phyloP scores from a whole-genome alignment of 2,113 vertebrate species.

The Xyrauchen texanus region DNA sequence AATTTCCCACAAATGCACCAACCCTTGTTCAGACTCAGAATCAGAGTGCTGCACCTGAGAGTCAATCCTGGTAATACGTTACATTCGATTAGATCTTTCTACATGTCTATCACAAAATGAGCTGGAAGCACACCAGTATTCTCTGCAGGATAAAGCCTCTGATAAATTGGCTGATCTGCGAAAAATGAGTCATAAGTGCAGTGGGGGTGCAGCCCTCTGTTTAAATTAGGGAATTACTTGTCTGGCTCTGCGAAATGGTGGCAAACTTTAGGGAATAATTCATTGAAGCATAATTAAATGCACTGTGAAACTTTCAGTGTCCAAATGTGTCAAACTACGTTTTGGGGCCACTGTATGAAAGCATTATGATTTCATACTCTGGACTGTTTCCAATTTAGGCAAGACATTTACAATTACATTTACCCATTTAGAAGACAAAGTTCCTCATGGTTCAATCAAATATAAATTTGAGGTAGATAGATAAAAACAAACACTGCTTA shows the following conservation, averaged over 20 bases:
- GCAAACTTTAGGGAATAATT: conserved; percentile 67
- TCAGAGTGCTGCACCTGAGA: conserved; percentile 55
- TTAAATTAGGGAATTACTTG: conserved; percentile 67
- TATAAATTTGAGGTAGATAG: too few relatives aligned
- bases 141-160: conserved; percentile 70
- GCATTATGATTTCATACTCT: too few relatives aligned
- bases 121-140: conserved; percentile 60
- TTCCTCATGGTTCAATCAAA: too few relatives aligned
- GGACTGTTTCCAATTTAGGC: too few relatives aligned
- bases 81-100: conserved; percentile 68
- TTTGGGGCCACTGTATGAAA: too few relatives aligned
- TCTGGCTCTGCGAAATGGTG: conserved; percentile 58
- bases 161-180: conserved; percentile 72
- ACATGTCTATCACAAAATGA: conserved; percentile 66
- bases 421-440: too few relatives aligned
- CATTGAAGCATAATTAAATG: conserved; percentile 72
- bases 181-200: conserved; percentile 62
- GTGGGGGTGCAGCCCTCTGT: conserved; percentile 45
- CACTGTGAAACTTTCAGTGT: conserved; percentile 72
- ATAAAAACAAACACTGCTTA: too few relatives aligned
- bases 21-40: conserved; percentile 37
- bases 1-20: conserved; percentile 9
- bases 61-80: conserved; percentile 66
- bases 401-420: too few relatives aligned
- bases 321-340: conserved; percentile 42